These are phyloP conservation scores for Epicauta chinensis DNA, from an alignment of 1,140 invertebrate species.

Conservation along the genomic window DNA sequence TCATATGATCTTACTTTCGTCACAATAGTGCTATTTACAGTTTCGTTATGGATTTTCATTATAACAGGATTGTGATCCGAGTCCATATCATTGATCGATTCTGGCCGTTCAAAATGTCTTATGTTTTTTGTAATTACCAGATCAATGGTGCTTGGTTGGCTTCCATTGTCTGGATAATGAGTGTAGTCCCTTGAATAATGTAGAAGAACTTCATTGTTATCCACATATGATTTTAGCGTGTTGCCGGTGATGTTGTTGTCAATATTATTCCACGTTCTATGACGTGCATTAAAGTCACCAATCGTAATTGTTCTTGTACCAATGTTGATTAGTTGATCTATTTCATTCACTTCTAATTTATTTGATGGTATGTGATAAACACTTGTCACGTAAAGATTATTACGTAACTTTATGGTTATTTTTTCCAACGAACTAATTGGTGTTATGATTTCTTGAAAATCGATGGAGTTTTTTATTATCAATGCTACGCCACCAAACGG, in stretches of 20 bases:
- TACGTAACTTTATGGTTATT: no score
- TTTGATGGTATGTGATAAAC: not conserved
- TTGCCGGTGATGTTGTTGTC: no score
- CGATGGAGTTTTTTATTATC: no score
- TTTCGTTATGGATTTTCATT: no score
- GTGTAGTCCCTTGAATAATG: not conserved
- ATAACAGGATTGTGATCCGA: not conserved
- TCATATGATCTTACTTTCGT: no score
- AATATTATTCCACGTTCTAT: no score
- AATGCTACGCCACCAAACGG: no score
- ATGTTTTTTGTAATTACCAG: constrained; percentile 2
- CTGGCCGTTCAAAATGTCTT: not conserved
- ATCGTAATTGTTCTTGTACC: no score
- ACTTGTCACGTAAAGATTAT: not conserved
- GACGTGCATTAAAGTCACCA: no score
- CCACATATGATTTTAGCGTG: not conserved
- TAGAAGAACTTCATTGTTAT: not conserved
- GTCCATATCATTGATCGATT: not conserved
- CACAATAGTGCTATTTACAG: no score
- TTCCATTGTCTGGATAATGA: not conserved
- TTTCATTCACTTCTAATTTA: not conserved
- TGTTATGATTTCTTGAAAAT: no score
- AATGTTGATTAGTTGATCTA: not conserved
- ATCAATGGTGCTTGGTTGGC: not conserved
- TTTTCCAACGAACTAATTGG: no score